A percentile compares a stretch with the other conserved stretches of the same genome.
phyloP scores from a whole-genome alignment of 2,888 invertebrate species.

The Nomada ferruginata region DNA sequence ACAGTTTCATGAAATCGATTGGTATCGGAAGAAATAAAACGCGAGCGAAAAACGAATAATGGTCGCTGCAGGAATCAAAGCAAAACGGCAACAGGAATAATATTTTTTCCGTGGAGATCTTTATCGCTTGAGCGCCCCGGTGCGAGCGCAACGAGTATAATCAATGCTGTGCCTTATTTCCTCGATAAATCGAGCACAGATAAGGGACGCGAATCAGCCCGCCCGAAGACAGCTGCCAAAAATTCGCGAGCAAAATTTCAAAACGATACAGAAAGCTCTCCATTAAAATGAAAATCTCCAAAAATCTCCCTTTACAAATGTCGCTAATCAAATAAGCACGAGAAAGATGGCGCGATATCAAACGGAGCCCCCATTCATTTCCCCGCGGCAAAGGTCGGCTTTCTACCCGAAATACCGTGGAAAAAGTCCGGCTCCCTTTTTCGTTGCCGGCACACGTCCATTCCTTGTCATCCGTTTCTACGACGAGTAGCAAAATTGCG shows the following conservation, averaged over 20 bases:
- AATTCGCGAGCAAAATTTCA: too few species aligned
- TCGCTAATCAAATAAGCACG: conserved; percentile 42
- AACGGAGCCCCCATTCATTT: conserved; percentile 37
- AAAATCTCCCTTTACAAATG: conserved; percentile 19
- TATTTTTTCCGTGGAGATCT: conserved; percentile 5
- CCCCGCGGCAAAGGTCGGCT: conserved; percentile 41
- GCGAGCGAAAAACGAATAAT: not conserved
- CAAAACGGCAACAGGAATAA: conserved; percentile 5
- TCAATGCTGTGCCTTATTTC: conserved; percentile 5
- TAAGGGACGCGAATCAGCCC: conserved; percentile 6
- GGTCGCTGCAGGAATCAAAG: conserved; percentile 3
- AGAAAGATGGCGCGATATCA: conserved; percentile 49
- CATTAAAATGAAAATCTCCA: not conserved
- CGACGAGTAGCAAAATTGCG: conserved; percentile 75
- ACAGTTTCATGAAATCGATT: conserved; percentile 26
- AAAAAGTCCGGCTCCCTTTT: conserved; percentile 38
- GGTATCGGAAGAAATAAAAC: conserved; percentile 13
- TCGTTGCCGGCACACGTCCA: conserved; percentile 50
- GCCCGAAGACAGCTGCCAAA: too few species aligned
- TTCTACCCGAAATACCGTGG: conserved; percentile 35
- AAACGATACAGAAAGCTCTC: too few species aligned
- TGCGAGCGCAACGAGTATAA: conserved; percentile 8
- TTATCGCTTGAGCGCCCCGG: not conserved
- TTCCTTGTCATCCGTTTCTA: conserved; percentile 58
- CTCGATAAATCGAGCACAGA: conserved; percentile 10